phyloP scores from a whole-genome alignment of 2,888 invertebrate genomes.

The Crocallis elinguaria region DNA sequence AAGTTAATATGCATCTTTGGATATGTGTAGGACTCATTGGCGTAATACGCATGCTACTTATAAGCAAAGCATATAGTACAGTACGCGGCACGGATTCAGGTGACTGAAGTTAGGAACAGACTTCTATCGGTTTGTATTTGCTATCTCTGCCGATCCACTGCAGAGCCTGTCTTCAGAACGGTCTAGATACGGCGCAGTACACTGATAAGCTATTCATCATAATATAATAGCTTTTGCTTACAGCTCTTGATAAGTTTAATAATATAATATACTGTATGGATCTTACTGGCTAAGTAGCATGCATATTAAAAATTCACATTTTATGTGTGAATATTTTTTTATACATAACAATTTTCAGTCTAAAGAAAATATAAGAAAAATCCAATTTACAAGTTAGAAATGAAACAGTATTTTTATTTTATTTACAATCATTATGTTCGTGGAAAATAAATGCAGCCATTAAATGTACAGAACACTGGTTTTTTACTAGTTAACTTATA shows the following conservation, averaged over 20 bases:
- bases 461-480: background rate
- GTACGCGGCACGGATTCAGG: too few species aligned
- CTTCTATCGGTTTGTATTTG: too few species aligned
- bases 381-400: too few species aligned
- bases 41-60: background rate
- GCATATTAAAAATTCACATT: background rate
- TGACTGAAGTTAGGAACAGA: too few species aligned
- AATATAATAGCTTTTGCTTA: too few species aligned
- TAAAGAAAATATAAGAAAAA: background rate
- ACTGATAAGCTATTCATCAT: too few species aligned
- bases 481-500: background rate
- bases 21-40: conserved; percentile 8
- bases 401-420: background rate
- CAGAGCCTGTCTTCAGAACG: too few species aligned
- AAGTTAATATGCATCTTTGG: conserved; percentile 25
- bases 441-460: conserved; percentile 6
- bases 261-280: too few species aligned
- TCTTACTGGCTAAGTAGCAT: background rate
- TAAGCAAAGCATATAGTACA: background rate
- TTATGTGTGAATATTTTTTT: background rate
- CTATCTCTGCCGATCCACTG: too few species aligned
- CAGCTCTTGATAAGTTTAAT: too few species aligned
- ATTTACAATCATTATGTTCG: conserved; percentile 6
- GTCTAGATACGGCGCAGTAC: too few species aligned
- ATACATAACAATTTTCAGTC: background rate